phyloP scores from a whole-genome alignment of 2,113 vertebrate genomes.

The Macquaria ambigua region DNA sequence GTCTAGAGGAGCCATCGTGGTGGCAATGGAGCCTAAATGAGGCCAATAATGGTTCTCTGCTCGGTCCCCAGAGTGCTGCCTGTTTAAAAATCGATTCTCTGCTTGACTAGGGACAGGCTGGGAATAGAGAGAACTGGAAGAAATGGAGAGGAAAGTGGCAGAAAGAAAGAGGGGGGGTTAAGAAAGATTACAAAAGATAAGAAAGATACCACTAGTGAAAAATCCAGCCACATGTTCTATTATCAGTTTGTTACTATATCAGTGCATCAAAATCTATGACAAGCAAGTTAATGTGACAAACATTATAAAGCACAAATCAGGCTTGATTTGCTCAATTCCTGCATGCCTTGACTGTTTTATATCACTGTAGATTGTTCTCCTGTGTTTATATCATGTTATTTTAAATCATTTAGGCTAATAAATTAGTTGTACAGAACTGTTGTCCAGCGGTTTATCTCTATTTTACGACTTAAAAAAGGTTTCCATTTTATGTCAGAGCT shows the following conservation, averaged over 20 bases:
- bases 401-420: too few relatives aligned
- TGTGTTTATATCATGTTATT: background rate
- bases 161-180: background rate
- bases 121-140: constrained; percentile 63
- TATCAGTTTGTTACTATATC: background rate
- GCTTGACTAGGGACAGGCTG: constrained; percentile 76
- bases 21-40: constrained; percentile 80
- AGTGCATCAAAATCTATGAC: background rate
- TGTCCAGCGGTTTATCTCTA: background rate
- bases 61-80: constrained; percentile 73
- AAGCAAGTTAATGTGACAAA: background rate
- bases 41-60: constrained; percentile 79
- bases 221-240: constrained; percentile 23
- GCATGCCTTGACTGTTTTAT: background rate
- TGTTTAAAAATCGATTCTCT: constrained; percentile 83
- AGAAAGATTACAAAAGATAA: constrained; percentile 54
- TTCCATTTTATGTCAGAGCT: background rate
- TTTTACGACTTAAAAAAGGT: background rate
- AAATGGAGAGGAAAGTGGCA: constrained; percentile 57
- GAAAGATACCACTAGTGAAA: constrained; percentile 16
- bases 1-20: constrained; percentile 74
- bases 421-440: too few relatives aligned
- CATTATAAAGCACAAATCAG: background rate
- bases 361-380: background rate
- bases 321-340: background rate